Evolutionary conservation across 1,140 invertebrate genomes (phyloP), one percentile per base, ranked within the genome.

Genomic region (Himalopsyche phryganea): DNA sequence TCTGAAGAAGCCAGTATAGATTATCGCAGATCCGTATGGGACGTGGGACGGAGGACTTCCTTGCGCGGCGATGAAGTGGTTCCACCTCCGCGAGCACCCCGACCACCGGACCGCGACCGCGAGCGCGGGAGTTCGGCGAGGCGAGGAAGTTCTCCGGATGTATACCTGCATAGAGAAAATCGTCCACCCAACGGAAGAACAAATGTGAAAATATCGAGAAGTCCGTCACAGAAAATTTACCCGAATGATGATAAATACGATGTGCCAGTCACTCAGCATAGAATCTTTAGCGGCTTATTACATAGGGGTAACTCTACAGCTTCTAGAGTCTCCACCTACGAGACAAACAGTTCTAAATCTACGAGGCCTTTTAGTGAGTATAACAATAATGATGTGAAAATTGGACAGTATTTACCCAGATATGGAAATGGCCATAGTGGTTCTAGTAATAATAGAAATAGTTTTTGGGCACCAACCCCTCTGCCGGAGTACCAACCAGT

Each of bases 131-230:
- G 38, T 47, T 69, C 68, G 3, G 66, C 73, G 0, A 62, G 74
- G 55, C 68, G 75, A 40, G 75, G 76, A 42, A 77, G 74, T 46
- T 77, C 75, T 1, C 75, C 76, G 49, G 77, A 78, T 51, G 72
- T 78, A 2, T 78, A 78, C 42, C 66, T 73, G 18, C 54, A 63
- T 28, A 63, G 55, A 56, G 61, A 63, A 51, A 63, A 63, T 50
- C 68, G 18, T n/a, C 20, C 48, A 6, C 47, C 57, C 0, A 73
- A 74, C 40, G 65, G 68, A 35, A 69, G 71, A 45, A 69, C 70
- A 48, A 68, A 58, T 58, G 66, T 48, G 46, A 69, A 66, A 50
- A 69, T 75, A 52, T 56, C 68, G 5, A 64, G 74, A 58, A 74
- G 67, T 65, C 65, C 61, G n/a, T 60, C 57, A 6, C 61, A 60